phyloP scores from a whole-genome alignment of 2,113 vertebrate genomes.

The Aspiorhynchus laticeps region DNA sequence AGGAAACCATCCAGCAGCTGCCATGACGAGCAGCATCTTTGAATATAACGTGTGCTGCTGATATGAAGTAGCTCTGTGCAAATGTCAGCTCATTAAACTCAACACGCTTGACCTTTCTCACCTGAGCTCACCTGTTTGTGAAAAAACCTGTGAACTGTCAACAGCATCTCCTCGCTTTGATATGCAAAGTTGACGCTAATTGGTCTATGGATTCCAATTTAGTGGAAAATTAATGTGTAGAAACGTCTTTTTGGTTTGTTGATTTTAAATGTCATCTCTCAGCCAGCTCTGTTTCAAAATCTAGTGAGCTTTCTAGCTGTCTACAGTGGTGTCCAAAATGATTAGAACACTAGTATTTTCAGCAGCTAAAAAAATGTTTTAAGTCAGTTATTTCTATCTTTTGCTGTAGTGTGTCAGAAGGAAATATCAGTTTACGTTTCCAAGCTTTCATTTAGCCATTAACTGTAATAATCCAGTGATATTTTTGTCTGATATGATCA shows the following conservation, averaged over 20 bases:
- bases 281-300: background rate
- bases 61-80: conserved; percentile 34
- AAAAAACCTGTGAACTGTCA: background rate
- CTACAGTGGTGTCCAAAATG: background rate
- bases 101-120: conserved; percentile 70
- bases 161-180: background rate
- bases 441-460: too few relatives aligned
- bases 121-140: conserved; percentile 23
- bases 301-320: background rate
- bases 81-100: conserved; percentile 78
- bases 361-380: too few relatives aligned
- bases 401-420: too few relatives aligned
- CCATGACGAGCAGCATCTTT: background rate
- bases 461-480: too few relatives aligned
- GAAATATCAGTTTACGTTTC: too few relatives aligned
- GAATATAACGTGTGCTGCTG: background rate
- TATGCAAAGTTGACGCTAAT: background rate
- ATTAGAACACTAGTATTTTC: too few relatives aligned
- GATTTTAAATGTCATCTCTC: background rate
- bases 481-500: too few relatives aligned
- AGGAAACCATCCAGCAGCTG: background rate
- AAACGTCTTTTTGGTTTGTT: background rate
- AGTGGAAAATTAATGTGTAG: too few relatives aligned
- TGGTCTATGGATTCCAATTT: background rate
- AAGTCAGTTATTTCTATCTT: too few relatives aligned